Evolutionary conservation across 2,888 invertebrate genomes (phyloP).

Genomic region (Onthophagus sagittarius): DNA sequence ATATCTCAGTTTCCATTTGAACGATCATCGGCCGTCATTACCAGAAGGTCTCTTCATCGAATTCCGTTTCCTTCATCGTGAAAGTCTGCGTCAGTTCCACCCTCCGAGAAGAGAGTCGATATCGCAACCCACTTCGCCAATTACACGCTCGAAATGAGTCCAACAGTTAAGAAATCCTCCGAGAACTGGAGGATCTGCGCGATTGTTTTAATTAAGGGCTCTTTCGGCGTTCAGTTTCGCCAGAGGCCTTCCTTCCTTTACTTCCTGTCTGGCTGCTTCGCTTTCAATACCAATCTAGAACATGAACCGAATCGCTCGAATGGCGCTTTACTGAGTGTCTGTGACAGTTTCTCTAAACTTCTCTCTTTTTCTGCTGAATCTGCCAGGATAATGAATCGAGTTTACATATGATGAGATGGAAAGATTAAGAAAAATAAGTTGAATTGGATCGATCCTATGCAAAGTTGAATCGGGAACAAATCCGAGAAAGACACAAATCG

Average conservation of each 20-base stretch:
- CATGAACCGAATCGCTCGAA: background rate
- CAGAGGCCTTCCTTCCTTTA: constrained; percentile 9
- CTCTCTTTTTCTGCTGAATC: no score
- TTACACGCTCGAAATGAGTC: constrained; percentile 25
- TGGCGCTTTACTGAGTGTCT: background rate
- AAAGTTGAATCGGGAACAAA: background rate
- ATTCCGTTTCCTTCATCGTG: background rate
- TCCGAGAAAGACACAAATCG: background rate
- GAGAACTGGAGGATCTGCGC: constrained; percentile 20
- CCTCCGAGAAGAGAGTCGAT: background rate
- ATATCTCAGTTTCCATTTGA: background rate
- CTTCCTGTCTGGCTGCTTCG: background rate
- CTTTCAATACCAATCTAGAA: constrained; percentile 1
- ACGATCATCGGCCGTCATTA: background rate
- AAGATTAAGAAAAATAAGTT: background rate
- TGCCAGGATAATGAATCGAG: background rate
- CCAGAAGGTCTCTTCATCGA: background rate
- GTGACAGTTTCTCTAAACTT: background rate
- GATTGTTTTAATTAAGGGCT: constrained; percentile 30
- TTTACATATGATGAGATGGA: background rate
- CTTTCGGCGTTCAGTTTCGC: constrained; percentile 24
- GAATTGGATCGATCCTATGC: background rate
- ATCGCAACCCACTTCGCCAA: constrained; percentile 22
- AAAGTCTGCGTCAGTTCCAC: background rate
- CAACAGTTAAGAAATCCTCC: constrained; percentile 25